Base-by-base conservation (phyloP, 2,888 invertebrate species). In the Apamea crenata region DNA sequence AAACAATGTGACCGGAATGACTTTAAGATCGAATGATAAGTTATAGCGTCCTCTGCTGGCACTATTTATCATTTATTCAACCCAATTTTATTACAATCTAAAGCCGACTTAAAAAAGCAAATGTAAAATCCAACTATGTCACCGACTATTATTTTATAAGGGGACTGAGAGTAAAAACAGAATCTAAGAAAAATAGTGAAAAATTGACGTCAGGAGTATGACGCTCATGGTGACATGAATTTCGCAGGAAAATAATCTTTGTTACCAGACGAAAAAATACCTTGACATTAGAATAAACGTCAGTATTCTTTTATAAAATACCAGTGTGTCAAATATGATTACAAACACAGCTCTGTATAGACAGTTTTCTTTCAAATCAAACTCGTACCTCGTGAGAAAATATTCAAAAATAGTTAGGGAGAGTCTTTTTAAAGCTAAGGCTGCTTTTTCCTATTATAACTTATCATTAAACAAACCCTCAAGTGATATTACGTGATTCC, bases 1-100 rank as follows among this genome's bases (percentile, higher is more conserved):
- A 88, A 87, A 84, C 86, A 81, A 84, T 87, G 86, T 88, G 87
- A 87, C 88, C 87, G 86, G 71, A 76, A 85, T 87, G 88, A 87
- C 87, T 88, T 86, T 84, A 78, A 75, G 88, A 88, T 80, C 80
- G 73, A 77, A 88, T 87, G 80, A 88, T 84, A 84, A 86, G 81
- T 88, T 84, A 71, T 40, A 70, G 29, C 70, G 82, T 82, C 84
- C 82, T 82, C 71, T 80, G 61, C 61, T 70, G 80, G 67, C 80
- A 70, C 29, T 25, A 71, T 70, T 74, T 82, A 82, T 80, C 69
- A 82, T 82, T 63, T 78, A 73, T 82, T 78, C 83, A 73, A 82
- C 79, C 78, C 69, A 83, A 74, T 83, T 78, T 78, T 74, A 74
- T 78, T 74, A 53, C 69, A 69, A 73, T 78, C 68, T 82, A 65